Evolutionary conservation across 2,113 vertebrate species (phyloP), one percentile per base, ranked within the genome.

Genomic region (Sclerurus mexicanus): DNA sequence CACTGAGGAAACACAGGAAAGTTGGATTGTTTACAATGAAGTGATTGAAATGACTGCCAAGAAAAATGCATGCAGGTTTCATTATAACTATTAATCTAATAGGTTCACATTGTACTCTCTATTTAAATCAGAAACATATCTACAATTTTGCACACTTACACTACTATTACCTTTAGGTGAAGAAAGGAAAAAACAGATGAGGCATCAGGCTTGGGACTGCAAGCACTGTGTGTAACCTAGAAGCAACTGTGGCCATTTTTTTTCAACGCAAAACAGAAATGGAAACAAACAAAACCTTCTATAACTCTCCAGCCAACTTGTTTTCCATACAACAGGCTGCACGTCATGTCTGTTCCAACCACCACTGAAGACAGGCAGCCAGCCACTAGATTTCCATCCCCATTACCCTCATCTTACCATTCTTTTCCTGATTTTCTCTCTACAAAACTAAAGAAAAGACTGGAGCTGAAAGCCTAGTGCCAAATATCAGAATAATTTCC

Each of bases 31-130:
- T 97, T 96, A 98, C 94, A 98, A 96, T 94, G 93, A 97, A 95
- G 53, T 93, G 95, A 97, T 95, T 97, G 97, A 98, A 97, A 96
- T 94, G 88, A 97, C 97, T 97, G 96, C 97, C 98, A 98, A 97
- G 95, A 97, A 97, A 97, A 93, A 93, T 96, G 83, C 95, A 97
- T 96, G 92, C 90, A 96, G 92, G 92, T 97, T 97, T 98, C 97
- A 98, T 97, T 97, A 93, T 92, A 97, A 97, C 96, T 97, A 97
- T 98, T 97, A 98, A 96, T 96, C 94, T 97, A 98, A 98, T 96
- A 96, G 90, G 88, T 95, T 98, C 94, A 81, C 74, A 96, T 94
- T 96, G 86, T 93, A 89, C 60, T 93, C 77, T 59, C 69, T 90
- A 76, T 93, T 97, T 97, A 96, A 96, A 97, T 93, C 87, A 95